A percentile compares a stretch with the other conserved stretches of the same genome.
phyloP scores from a whole-genome alignment of 2,888 invertebrate genomes.

The Brachyptera putata region DNA sequence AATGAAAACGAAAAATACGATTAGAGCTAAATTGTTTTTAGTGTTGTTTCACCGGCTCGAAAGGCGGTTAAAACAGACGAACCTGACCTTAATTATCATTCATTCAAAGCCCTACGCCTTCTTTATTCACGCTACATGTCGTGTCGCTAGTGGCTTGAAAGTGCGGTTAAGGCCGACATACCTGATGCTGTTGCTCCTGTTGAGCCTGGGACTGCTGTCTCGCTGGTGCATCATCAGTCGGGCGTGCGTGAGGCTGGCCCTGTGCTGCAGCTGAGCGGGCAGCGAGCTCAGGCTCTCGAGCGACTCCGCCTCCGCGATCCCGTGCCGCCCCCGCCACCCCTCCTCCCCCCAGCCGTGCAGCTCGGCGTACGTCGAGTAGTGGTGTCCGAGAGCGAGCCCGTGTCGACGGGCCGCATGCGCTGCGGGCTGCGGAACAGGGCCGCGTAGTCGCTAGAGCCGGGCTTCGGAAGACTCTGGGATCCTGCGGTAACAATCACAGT shows the following conservation, averaged over 20 bases:
- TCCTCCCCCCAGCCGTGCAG: constrained; percentile 38
- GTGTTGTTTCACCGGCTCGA: too few relatives aligned
- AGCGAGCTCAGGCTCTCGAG: constrained; percentile 54
- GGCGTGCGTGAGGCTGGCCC: constrained; percentile 62
- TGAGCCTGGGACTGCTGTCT: constrained; percentile 55
- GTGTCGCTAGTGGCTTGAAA: too few relatives aligned
- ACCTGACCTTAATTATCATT: too few relatives aligned
- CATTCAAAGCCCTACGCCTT: too few relatives aligned
- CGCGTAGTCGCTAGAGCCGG: constrained; percentile 60
- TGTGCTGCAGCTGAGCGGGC: constrained; percentile 64
- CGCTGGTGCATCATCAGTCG: constrained; percentile 55
- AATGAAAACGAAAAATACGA: too few relatives aligned
- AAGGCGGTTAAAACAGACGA: too few relatives aligned
- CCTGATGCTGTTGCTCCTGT: constrained; percentile 91
- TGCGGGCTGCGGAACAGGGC: constrained; percentile 50
- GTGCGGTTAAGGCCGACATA: too few relatives aligned
- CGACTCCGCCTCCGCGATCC: constrained; percentile 72
- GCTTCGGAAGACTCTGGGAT: constrained; percentile 80
- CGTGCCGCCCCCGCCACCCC: constrained; percentile 3
- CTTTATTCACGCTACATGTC: too few relatives aligned
- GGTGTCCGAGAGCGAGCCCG: constrained; percentile 83
- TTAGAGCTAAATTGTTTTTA: too few relatives aligned
- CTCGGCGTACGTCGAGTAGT: constrained; percentile 73
- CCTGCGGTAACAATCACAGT: too few relatives aligned
- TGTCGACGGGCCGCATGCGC: constrained; percentile 34